phyloP scores from a whole-genome alignment of 1,140 invertebrate genomes.

The Dryas iulia region DNA sequence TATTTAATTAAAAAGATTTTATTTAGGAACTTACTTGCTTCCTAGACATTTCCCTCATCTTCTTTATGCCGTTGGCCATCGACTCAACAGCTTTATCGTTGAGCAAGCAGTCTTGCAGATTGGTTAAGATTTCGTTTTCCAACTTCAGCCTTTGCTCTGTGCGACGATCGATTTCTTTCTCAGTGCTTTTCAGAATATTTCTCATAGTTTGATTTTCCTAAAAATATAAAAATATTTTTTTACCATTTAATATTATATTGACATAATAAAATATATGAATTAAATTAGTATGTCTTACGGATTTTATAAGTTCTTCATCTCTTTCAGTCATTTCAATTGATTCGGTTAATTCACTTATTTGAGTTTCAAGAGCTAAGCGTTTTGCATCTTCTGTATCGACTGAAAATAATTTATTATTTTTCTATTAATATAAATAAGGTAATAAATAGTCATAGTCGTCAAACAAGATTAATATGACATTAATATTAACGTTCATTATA shows the following conservation, averaged over 20 bases:
- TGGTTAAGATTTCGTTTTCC: slow-evolving; percentile 83
- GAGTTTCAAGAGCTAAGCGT: slow-evolving; percentile 68
- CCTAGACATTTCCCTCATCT: slow-evolving; percentile 70
- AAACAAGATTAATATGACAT: no score
- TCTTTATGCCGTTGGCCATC: slow-evolving; percentile 73
- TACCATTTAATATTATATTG: not conserved
- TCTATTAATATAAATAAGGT: no score
- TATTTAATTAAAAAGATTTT: not conserved
- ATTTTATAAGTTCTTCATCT: slow-evolving; percentile 79
- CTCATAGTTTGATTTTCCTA: slow-evolving; percentile 75
- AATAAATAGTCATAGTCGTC: no score
- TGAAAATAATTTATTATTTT: no score
- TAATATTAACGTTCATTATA: no score
- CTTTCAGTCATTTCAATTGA: slow-evolving; percentile 82
- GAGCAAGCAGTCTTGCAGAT: slow-evolving; percentile 85
- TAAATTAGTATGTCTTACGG: slow-evolving; percentile 38
- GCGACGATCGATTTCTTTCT: slow-evolving; percentile 80
- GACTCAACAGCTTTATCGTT: slow-evolving; percentile 83
- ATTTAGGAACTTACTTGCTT: slow-evolving; percentile 57
- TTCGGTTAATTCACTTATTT: slow-evolving; percentile 79
- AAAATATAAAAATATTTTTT: slow-evolving; percentile 25
- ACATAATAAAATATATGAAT: no score
- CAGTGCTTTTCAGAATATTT: slow-evolving; percentile 64
- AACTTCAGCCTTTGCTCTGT: slow-evolving; percentile 78
- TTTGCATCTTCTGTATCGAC: slow-evolving; percentile 60